Conservation (phyloP, 2,888 invertebrate genomes). For the Geophilus truncorum region DNA sequence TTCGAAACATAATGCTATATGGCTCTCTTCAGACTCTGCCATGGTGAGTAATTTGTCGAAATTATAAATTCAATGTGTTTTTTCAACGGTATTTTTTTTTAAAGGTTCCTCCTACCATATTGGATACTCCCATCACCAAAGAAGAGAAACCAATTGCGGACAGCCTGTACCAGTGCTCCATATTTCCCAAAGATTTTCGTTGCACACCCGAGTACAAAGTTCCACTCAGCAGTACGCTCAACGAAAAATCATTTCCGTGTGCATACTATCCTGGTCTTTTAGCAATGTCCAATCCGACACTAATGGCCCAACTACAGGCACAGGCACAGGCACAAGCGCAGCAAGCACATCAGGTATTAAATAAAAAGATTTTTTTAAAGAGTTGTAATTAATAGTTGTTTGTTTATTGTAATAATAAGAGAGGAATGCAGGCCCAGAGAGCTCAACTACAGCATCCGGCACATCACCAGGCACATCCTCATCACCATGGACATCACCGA, state of each 20-base stretch:
- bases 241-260: conserved; percentile 33
- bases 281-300: conserved; percentile 32
- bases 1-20: neutral
- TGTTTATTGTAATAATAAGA: too few relatives aligned
- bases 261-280: conserved; percentile 33
- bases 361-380: too few relatives aligned
- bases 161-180: conserved; percentile 32
- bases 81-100: neutral
- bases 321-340: conserved; percentile 31
- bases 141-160: conserved; percentile 32
- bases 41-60: neutral
- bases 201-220: conserved; percentile 33
- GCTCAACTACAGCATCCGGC: conserved; percentile 52
- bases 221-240: conserved; percentile 31
- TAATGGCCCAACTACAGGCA: conserved; percentile 33
- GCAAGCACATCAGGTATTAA: neutral
- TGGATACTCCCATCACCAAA: conserved; percentile 31
- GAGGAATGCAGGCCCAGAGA: conserved; percentile 31
- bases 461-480: conserved; percentile 9
- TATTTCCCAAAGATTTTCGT: conserved; percentile 33
- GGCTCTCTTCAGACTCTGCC: neutral
- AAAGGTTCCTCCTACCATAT: neutral
- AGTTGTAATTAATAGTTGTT: too few relatives aligned
- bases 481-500: conserved; percentile 60
- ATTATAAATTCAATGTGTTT: neutral